Percentiles rank a stretch among this genome's conserved stretches.
phyloP scores from a whole-genome alignment of 1,140 invertebrate species.

The Lordiphosa stackelbergi region DNA sequence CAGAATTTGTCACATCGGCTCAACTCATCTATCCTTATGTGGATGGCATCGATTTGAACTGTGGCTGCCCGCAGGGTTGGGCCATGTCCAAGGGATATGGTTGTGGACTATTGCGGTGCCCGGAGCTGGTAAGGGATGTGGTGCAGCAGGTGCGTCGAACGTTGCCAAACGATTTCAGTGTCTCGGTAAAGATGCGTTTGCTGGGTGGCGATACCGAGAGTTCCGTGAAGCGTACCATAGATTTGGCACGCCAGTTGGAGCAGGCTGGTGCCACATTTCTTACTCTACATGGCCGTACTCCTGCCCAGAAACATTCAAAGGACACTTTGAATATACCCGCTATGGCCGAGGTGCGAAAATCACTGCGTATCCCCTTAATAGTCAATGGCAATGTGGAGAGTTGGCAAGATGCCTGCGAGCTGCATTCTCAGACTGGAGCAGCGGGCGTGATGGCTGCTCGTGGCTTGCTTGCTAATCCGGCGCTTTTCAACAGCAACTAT shows the following conservation, averaged over 20 bases:
- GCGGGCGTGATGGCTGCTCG: conserved; percentile 93
- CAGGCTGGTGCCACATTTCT: conserved; percentile 91
- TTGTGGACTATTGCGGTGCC: conserved; percentile 88
- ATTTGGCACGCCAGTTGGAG: conserved; percentile 86
- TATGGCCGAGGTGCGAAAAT: conserved; percentile 84
- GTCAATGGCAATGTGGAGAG: conserved; percentile 93
- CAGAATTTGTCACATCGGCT: conserved; percentile 91
- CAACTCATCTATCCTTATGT: conserved; percentile 90
- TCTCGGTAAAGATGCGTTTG: conserved; percentile 95
- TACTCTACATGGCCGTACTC: conserved; percentile 93
- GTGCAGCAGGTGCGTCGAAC: conserved; percentile 86
- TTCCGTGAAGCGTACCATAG: conserved; percentile 77
- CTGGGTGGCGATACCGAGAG: conserved; percentile 76
- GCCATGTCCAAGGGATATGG: conserved; percentile 95
- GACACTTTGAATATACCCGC: conserved; percentile 85
- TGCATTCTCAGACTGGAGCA: conserved; percentile 84
- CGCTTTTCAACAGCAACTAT: conserved; percentile 86
- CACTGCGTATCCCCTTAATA: conserved; percentile 87
- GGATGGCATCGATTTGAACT: conserved; percentile 94
- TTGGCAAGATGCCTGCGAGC: conserved; percentile 82
- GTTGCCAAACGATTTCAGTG: conserved; percentile 86
- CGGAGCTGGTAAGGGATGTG: conserved; percentile 90
- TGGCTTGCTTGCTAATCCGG: conserved; percentile 93
- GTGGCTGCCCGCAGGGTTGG: conserved; percentile 98
- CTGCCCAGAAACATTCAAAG: conserved; percentile 86